Conservation (phyloP, 2,113 vertebrate species). For the Macquaria australasica region DNA sequence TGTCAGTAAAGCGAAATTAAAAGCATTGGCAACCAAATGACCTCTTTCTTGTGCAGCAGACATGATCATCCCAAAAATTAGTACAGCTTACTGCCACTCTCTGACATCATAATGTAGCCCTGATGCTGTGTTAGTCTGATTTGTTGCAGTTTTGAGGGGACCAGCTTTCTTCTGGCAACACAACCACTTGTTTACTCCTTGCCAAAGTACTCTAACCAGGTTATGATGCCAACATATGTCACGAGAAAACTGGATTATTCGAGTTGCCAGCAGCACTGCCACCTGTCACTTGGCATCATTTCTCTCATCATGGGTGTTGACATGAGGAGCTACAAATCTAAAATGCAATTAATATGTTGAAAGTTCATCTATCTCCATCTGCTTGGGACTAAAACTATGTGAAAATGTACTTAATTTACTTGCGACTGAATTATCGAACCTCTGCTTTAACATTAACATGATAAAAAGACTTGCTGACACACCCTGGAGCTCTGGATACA, state of each 20-base stretch:
- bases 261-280: neutral
- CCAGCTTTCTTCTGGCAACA: neutral
- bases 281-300: neutral
- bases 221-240: neutral
- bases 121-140: neutral
- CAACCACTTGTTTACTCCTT: neutral
- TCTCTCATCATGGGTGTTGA: neutral
- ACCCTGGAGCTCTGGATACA: neutral
- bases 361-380: no score
- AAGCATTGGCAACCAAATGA: neutral
- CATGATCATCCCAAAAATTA: neutral
- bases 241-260: neutral
- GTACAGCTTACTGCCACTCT: neutral
- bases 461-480: neutral
- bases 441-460: neutral
- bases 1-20: neutral
- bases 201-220: neutral
- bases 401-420: neutral
- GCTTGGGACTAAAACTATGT: neutral
- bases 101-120: neutral
- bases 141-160: neutral
- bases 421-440: neutral
- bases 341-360: neutral
- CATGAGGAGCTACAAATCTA: neutral
- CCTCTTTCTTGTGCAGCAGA: neutral